Base-by-base conservation (phyloP, 2,888 invertebrate genomes). In the Mimumesa dahlbomi region DNA sequence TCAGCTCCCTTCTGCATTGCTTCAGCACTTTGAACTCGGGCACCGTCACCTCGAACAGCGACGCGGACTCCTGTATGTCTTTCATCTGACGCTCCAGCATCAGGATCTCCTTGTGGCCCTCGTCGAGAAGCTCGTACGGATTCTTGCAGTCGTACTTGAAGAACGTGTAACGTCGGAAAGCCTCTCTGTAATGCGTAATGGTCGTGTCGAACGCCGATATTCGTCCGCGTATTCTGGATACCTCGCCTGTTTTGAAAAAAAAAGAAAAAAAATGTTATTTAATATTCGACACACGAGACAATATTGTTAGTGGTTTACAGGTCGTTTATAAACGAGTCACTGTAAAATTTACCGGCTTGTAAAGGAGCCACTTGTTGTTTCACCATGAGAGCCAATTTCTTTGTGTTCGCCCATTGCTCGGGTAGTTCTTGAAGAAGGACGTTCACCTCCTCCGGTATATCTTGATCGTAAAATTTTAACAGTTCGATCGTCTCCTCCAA, bases 361-460 rank as follows among this genome's bases (percentile, higher is more conserved):
- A 98, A 89, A 0, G 98, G 98, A 4, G 97, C 97, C 21, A 98
- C 97, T 90, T 96, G 96, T 88, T 98, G 98, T 87, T 98, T 98
- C 2, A 97, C 95, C 34, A 95, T 96, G 18, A 95, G 90, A 0
- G 97, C 96, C 63, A 97, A 92, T 90, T 98, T 98, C 89, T 98
- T 98, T 0, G 97, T 97, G 77, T 96, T 95, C 81, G 94, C 94
- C 98, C 98, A 98, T 89, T 97, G 97, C 86, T 98, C 98, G 9
- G 98, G 98, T 57, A 98, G 90, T 90, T 98, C 98, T 93, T 97
- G 91, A 42, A 98, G 90, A 73, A 97, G 92, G 3, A 96, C 95
- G 87, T 98, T 97, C 0, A 98, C 97, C 91, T 97, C 97, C 90
- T 98, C 98, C 0, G 98, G 97, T 86, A 98, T 95, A 88, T 98